Evolutionary conservation across 2,113 vertebrate species (phyloP).

Genomic region (Xiphorhynchus elegans): DNA sequence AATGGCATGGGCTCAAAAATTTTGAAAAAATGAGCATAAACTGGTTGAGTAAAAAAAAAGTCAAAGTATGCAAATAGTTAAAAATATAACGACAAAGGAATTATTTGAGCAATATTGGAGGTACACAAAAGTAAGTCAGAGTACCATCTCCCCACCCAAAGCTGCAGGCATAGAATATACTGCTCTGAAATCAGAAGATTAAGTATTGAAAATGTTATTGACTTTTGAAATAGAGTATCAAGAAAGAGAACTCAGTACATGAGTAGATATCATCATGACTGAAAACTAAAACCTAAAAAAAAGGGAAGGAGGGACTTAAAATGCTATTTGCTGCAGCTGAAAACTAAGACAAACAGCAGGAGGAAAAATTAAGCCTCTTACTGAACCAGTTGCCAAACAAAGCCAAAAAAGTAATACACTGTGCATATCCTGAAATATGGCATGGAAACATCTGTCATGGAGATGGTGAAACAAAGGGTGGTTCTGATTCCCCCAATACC

Average conservation of each 20-base stretch:
- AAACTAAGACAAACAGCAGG: neutral
- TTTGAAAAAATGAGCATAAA: neutral
- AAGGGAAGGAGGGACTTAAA: neutral
- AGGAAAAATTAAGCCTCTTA: neutral
- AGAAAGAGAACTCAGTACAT: neutral
- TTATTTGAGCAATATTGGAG: neutral
- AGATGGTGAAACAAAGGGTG: neutral
- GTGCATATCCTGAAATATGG: neutral
- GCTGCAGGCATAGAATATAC: neutral
- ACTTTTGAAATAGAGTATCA: neutral
- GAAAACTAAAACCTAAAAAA: neutral
- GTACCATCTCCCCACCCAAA: accelerated
- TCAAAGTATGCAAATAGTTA: neutral
- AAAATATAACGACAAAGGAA: neutral
- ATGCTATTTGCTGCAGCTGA: neutral
- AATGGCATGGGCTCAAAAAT: neutral
- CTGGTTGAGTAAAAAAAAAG: neutral
- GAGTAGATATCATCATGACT: neutral
- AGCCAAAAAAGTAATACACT: neutral
- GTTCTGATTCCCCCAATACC: neutral
- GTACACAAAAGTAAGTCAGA: neutral
- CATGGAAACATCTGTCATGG: neutral
- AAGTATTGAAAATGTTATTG: neutral
- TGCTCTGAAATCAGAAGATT: neutral
- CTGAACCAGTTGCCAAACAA: neutral